These are phyloP conservation scores for Pogonomyrmex barbatus DNA, from an alignment of 1,140 invertebrate genomes.

Conservation along the genomic window DNA sequence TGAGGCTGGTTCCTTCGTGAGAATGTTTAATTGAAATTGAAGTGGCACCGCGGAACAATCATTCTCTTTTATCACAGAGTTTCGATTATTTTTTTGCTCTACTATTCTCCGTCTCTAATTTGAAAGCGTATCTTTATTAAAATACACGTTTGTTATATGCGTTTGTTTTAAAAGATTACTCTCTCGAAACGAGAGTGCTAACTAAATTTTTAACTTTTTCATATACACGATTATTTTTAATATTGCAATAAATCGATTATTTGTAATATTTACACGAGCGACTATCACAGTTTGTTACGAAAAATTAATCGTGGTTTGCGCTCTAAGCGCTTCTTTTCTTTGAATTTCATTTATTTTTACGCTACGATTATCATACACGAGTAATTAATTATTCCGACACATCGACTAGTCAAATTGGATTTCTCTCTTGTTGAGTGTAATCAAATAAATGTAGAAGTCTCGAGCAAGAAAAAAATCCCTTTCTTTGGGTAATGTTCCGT, in stretches of 20 bases:
- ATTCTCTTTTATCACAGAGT: neutral
- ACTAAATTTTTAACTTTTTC: conserved; percentile 21
- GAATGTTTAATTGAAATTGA: conserved; percentile 19
- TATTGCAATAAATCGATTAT: neutral
- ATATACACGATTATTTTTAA: neutral
- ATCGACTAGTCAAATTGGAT: conserved; percentile 20
- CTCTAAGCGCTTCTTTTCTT: neutral
- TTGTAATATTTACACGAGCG: neutral
- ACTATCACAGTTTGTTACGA: neutral
- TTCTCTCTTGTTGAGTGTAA: neutral
- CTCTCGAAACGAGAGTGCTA: neutral
- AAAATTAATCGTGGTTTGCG: neutral
- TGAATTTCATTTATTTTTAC: neutral
- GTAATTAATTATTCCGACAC: conserved; percentile 23
- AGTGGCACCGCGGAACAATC: neutral
- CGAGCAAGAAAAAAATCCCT: neutral
- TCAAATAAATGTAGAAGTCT: neutral
- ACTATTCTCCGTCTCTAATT: neutral
- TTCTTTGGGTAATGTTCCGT: neutral
- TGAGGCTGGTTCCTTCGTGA: neutral
- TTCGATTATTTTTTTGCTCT: neutral
- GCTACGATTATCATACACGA: neutral
- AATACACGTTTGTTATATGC: neutral
- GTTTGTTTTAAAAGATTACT: neutral
- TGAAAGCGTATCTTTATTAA: neutral